phyloP scores from a whole-genome alignment of 2,797 vertebrate species.

The Fratercula arctica region DNA sequence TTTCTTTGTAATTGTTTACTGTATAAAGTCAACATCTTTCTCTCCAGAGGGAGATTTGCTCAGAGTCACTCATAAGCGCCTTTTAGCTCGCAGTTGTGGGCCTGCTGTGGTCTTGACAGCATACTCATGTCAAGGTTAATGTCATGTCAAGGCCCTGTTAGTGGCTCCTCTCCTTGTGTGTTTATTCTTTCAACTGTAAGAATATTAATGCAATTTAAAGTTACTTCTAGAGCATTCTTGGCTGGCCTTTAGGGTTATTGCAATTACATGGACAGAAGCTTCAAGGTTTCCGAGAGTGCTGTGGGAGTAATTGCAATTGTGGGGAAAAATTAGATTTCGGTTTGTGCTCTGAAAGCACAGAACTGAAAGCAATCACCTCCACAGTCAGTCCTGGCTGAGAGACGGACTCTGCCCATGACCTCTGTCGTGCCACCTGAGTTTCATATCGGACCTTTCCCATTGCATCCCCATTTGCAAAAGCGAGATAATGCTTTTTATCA shows the following conservation, averaged over 20 bases:
- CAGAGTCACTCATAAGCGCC: not conserved
- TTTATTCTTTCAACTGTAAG: conserved; percentile 14
- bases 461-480: not conserved
- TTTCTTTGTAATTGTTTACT: conserved; percentile 64
- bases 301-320: not conserved
- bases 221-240: conserved; percentile 3
- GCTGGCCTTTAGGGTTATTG: not conserved
- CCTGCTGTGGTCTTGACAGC: conserved; percentile 42
- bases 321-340: not conserved
- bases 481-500: not conserved
- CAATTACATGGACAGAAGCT: not conserved
- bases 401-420: not conserved
- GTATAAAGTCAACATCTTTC: conserved; percentile 38
- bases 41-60: conserved; percentile 37
- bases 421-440: not conserved
- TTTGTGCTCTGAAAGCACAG: not conserved
- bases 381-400: not conserved
- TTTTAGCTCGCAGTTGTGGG: conserved; percentile 17
- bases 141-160: not conserved
- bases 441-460: not conserved
- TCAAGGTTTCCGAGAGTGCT: not conserved
- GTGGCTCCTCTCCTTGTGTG: not conserved
- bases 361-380: not conserved
- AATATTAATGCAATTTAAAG: conserved; percentile 23
- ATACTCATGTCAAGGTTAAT: conserved; percentile 29